Conservation (phyloP, 2,113 vertebrate species). For the Dromas ardeola region DNA sequence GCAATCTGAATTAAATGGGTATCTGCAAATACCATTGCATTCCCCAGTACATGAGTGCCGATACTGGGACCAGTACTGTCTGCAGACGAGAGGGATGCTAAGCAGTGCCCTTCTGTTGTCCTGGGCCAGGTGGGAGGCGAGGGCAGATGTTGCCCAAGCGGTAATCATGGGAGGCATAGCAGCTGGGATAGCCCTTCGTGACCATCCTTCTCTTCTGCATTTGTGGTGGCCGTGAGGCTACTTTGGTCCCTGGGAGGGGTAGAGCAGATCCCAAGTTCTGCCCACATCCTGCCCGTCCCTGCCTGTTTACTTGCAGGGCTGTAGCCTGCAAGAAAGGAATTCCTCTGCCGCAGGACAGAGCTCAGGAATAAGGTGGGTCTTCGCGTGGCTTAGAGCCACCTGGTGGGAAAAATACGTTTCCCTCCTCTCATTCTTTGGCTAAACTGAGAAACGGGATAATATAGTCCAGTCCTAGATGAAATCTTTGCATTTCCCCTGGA, state of each 20-base stretch:
- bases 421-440: background rate
- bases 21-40: background rate
- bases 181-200: background rate
- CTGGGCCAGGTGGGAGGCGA: background rate
- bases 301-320: slow-evolving; percentile 41
- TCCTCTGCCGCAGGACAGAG: background rate
- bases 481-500: background rate
- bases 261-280: slow-evolving; percentile 29
- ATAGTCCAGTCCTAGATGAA: background rate
- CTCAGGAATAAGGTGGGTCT: slow-evolving; percentile 20
- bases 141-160: background rate
- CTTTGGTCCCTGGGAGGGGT: slow-evolving; percentile 59
- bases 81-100: background rate
- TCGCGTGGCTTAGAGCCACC: rapidly evolving
- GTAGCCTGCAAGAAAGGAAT: background rate
- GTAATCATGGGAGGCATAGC: background rate
- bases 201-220: background rate
- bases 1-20: background rate
- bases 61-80: background rate
- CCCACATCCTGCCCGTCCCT: slow-evolving; percentile 57
- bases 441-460: background rate
- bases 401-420: background rate
- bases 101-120: background rate
- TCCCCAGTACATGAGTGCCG: rapidly evolving
- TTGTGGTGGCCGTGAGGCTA: slow-evolving; percentile 46